Evolutionary conservation across 2,113 vertebrate genomes (phyloP).

Genomic region (Anguilla japonica): DNA sequence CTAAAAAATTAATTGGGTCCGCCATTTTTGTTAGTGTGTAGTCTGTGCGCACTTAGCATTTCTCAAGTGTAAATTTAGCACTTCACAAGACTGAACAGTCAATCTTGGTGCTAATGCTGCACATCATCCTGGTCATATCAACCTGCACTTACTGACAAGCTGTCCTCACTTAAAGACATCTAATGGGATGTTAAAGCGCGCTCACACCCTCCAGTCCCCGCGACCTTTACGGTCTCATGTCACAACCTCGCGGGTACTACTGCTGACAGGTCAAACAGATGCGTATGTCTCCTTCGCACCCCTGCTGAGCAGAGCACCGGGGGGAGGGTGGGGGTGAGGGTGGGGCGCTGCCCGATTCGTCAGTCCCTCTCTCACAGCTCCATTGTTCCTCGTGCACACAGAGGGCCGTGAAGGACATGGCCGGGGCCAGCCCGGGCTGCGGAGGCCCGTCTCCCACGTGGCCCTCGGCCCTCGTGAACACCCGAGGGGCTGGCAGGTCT

Average conservation of each 20-base stretch:
- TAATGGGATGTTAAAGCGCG: not conserved
- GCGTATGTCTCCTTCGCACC: not conserved
- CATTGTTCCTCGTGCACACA: not conserved
- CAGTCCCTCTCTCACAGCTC: not conserved
- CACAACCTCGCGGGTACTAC: not conserved
- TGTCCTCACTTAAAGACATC: not conserved
- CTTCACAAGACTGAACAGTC: not conserved
- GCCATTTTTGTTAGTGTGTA: not conserved
- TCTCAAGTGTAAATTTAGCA: not conserved
- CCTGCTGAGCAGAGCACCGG: not conserved
- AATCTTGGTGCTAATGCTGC: not conserved
- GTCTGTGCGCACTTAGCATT: not conserved
- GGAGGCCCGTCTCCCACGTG: not conserved
- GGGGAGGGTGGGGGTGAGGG: not conserved
- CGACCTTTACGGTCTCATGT: not conserved
- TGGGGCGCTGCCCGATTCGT: not conserved
- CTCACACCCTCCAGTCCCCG: not conserved
- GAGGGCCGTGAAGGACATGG: not conserved
- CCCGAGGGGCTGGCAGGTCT: no score
- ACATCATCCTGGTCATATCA: not conserved
- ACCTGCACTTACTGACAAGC: not conserved
- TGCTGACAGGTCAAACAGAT: slow-evolving; percentile 2
- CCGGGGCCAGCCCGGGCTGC: not conserved
- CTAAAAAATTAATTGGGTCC: not conserved
- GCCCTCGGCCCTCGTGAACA: not conserved